Evolutionary conservation across 2,113 vertebrate genomes (phyloP), one percentile per base, ranked within the genome.

Genomic region (Lampris megalopsis): DNA sequence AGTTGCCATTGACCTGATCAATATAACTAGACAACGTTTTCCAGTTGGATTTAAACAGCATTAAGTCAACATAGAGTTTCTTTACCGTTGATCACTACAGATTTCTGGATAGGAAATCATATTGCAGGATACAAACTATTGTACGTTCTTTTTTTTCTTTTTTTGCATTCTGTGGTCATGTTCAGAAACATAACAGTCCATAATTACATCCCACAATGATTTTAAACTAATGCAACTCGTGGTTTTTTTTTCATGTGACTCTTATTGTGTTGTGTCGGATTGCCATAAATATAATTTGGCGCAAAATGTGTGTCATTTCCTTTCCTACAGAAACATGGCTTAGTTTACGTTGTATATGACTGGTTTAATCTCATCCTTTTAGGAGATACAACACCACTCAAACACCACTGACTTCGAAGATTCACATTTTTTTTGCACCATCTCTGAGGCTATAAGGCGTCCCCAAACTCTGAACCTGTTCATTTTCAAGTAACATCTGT

Each of bases 1-100:
- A 8, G 54, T 24, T 68, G 68, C 64, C 52, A 60, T n/a, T 40
- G 47, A 48, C 1, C 71, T 45, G 48, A 47, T 37, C 2, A 0
- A 3, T 35, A 13, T 7, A 58, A 6, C 49, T 1, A 63, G 52
- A 65, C 8, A 2, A 10, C 35, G 66, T 50, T 70, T 75, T 73
- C 49, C 11, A 2, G 13, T 63, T 59, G 9, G 7, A 47, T 37
- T 9, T 41, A 1, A 64, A 64, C 45, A 67, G 69, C 56, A 65
- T 56, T 63, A 75, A 67, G 57, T 66, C 38, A 38, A 50, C 36
- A 42, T 52, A 1, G 62, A 47, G 8, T 63, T 35, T 36, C 41
- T 72, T 67, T 62, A 48, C 13, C 38, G 56, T 58, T 66, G 0
- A 5, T 68, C 83, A 88, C 88, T 89, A 86, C 85, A 84, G 38